phyloP scores from a whole-genome alignment of 2,797 vertebrate genomes.

The Chelonia mydas region DNA sequence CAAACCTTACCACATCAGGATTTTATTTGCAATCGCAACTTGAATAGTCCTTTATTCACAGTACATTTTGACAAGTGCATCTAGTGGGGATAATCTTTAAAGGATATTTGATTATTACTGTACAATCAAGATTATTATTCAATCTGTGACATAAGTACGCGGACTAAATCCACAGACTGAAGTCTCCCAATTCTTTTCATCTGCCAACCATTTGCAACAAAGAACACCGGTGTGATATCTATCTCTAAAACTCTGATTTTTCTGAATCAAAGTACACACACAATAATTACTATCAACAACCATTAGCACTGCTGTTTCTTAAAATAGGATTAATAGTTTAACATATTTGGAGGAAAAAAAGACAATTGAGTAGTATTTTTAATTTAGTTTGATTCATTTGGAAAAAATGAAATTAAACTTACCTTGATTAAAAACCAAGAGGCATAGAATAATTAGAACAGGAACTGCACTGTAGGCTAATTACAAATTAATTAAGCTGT shows the following conservation, averaged over 20 bases:
- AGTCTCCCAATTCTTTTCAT: slow-evolving; percentile 62
- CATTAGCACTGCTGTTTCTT: slow-evolving; percentile 46
- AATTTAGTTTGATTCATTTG: background rate
- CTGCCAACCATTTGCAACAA: slow-evolving; percentile 59
- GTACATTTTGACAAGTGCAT: background rate
- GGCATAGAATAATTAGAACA: background rate
- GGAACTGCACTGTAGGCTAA: background rate
- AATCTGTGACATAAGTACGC: slow-evolving; percentile 34
- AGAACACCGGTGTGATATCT: slow-evolving; percentile 13
- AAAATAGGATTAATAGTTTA: slow-evolving; percentile 61
- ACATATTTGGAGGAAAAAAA: background rate
- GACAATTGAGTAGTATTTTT: background rate
- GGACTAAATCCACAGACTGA: slow-evolving; percentile 47
- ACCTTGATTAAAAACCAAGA: slow-evolving; percentile 30
- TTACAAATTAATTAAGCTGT: slow-evolving; percentile 19
- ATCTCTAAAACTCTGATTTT: slow-evolving; percentile 17
- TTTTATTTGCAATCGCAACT: background rate
- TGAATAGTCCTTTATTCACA: background rate
- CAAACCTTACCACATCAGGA: background rate
- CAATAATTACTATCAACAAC: slow-evolving; percentile 47
- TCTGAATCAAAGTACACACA: slow-evolving; percentile 41
- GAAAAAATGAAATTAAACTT: background rate
- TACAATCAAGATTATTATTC: background rate
- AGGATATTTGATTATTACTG: slow-evolving; percentile 21
- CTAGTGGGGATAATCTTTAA: slow-evolving; percentile 9